Percentiles rank a stretch among this genome's conserved stretches.
phyloP scores from a whole-genome alignment of 2,113 vertebrate species.

The Semicossyphus pulcher region DNA sequence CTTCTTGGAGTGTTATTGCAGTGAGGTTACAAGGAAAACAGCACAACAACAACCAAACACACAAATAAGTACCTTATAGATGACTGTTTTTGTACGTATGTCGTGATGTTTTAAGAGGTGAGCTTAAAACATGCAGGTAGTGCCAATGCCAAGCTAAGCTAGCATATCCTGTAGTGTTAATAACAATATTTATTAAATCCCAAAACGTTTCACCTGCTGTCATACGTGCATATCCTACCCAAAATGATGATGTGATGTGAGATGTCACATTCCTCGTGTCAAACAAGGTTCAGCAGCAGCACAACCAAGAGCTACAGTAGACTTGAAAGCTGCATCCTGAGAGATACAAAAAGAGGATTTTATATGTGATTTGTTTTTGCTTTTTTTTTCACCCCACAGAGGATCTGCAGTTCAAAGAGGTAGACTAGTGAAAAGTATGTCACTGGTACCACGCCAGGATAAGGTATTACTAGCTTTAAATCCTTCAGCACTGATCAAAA shows the following conservation, averaged over 20 bases:
- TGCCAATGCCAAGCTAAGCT: not conserved
- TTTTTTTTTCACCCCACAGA: conserved; percentile 23
- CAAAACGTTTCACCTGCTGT: not conserved
- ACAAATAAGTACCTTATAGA: too few relatives aligned
- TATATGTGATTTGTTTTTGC: conserved; percentile 32
- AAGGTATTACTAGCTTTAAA: conserved; percentile 75
- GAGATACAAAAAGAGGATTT: conserved; percentile 39
- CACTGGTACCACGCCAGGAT: conserved; percentile 75
- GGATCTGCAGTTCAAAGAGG: conserved; percentile 64
- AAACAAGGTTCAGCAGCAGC: conserved; percentile 13
- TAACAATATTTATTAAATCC: not conserved
- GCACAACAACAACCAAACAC: too few relatives aligned
- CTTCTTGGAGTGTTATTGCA: too few relatives aligned
- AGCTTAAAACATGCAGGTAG: too few relatives aligned
- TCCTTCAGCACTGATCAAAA: conserved; percentile 74
- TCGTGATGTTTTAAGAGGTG: too few relatives aligned
- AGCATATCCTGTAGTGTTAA: not conserved
- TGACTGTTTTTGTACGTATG: too few relatives aligned
- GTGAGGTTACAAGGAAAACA: too few relatives aligned
- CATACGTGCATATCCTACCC: not conserved
- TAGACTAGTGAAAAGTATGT: conserved; percentile 66
- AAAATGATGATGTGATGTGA: not conserved
- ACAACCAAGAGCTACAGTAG: conserved; percentile 12
- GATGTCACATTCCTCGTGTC: not conserved
- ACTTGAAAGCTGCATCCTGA: conserved; percentile 17